phyloP scores from a whole-genome alignment of 2,888 invertebrate genomes.

The Limenitis camilla region DNA sequence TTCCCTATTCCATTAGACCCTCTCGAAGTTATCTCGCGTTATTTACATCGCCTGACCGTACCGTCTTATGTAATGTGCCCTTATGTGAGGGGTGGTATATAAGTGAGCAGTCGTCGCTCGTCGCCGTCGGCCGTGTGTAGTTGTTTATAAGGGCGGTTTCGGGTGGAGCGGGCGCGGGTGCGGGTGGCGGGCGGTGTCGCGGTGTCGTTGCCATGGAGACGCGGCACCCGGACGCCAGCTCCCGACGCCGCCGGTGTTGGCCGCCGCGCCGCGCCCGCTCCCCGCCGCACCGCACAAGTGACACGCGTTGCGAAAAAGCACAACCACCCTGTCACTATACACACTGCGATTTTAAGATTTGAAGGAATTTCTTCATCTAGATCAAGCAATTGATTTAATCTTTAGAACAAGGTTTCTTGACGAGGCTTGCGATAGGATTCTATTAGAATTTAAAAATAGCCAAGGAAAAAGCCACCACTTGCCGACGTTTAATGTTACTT shows the following conservation, averaged over 20 bases:
- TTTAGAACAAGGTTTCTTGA: no score
- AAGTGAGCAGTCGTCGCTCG: constrained; percentile 59
- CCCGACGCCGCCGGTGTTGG: constrained; percentile 76
- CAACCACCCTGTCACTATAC: constrained; percentile 57
- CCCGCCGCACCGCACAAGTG: constrained; percentile 67
- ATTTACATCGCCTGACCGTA: constrained; percentile 74
- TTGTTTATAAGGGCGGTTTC: constrained; percentile 47
- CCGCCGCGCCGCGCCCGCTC: constrained; percentile 66
- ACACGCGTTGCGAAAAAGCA: constrained; percentile 73
- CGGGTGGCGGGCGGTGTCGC: constrained; percentile 50
- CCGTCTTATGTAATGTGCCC: constrained; percentile 68
- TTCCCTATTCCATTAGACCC: constrained; percentile 73
- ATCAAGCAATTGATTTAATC: no score
- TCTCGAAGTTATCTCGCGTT: constrained; percentile 71
- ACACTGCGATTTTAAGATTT: constrained; percentile 21
- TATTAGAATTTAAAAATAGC: no score
- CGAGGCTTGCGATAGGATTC: no score
- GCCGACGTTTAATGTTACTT: no score
- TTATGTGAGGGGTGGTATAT: constrained; percentile 56
- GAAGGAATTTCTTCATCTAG: background rate
- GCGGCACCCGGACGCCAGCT: constrained; percentile 76
- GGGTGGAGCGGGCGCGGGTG: constrained; percentile 34
- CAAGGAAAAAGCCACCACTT: no score
- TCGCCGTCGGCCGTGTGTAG: constrained; percentile 46
- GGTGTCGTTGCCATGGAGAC: constrained; percentile 76